Evolutionary conservation across 2,888 invertebrate genomes (phyloP), one percentile per base, ranked within the genome.

Genomic region (Monoplex corrugatus): DNA sequence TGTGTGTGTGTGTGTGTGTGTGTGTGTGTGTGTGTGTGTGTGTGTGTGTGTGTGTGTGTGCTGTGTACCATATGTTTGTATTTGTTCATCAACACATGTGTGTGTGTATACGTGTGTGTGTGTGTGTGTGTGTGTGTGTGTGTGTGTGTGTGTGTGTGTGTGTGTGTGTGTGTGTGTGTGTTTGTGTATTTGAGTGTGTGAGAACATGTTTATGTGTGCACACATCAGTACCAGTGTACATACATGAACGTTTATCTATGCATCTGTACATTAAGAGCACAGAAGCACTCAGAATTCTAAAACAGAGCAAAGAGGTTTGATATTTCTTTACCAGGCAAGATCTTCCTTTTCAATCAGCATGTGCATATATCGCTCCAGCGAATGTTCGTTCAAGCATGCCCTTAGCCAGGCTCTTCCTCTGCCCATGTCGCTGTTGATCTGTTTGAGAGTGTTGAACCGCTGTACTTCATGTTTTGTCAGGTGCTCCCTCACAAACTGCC

Each of bases 351-450:
- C 97, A 78, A 98, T 96, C 96, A 98, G 97, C 94, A 97, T 97
- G 93, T 98, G 97, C 93, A 98, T 97, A 96, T 98, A 96, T 89
- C 96, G 92, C 92, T 98, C 98, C 82, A 99, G 96, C 0, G 98
- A 98, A 93, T 98, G 97, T 96, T 99, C 99, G 96, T 99, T 99
- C 43, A 99, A 97, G 5, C 98, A 97, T 35, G 98, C 98, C 92
- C 99, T 97, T 45, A 99, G 97, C 97, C 99, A 99, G 43, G 99
- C 98, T 94, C 98, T 97, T 40, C 98, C 98, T 93, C 98, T 97
- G 32, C 98, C 98, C 87, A 97, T 97, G 95, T 98, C 98, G 0
- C 97, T 97, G 96, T 97, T 97, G 83, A 98, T 97, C 72, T 94
- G 91, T 91, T 97, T 96, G 90, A 98, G 96, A 10, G 97, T 97